Base-by-base conservation (phyloP, 2,113 vertebrate genomes). In the Malurus alboscapulatus region DNA sequence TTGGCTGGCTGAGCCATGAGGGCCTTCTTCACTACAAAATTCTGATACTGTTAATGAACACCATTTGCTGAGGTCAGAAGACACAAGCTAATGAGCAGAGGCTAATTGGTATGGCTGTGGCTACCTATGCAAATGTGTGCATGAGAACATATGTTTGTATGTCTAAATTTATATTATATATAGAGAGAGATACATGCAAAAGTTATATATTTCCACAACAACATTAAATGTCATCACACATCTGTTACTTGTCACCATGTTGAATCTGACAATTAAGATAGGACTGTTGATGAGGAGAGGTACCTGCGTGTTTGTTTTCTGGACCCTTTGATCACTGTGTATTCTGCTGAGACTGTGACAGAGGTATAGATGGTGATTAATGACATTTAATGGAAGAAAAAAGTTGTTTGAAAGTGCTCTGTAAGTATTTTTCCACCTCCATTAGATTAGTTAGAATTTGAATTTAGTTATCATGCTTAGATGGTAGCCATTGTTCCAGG, bases 371-470 rank as follows among this genome's bases (percentile, higher is more conserved):
- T 87, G 42, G 26, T 85, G 61, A 68, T 84, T 75, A 54, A 30
- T 61, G 17, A 38, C 38, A 38, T 38, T 38, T 57, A 78, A 78
- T 75, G 68, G 68, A 72, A 89, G 91, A 79, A 66, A 54, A 54
- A 27, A 61, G 61, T 77, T 76, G 32, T 85, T 89, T 83, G 36
- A 92, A 92, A 69, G 34, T 76, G 55, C n/a, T 62, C 47, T 89
- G 18, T 53, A 92, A 79, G 24, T 79, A 82, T 85, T 96, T 91
- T 93, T 80, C 47, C 17, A 66, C 34, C 30, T 79, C 44, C 29
- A 48, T 84, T 83, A 38, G 57, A 30, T 92, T 68, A 87, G 87
- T 88, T 87, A 71, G 66, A 94, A 82, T 89, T 87, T 69, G 51
- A 87, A 87, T 88, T 69, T 58, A 85, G 38, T 93, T 92, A 48